Evolutionary conservation across 2,113 vertebrate genomes (phyloP), one percentile per base, ranked within the genome.

Genomic region (Phalacrocorax carbo): DNA sequence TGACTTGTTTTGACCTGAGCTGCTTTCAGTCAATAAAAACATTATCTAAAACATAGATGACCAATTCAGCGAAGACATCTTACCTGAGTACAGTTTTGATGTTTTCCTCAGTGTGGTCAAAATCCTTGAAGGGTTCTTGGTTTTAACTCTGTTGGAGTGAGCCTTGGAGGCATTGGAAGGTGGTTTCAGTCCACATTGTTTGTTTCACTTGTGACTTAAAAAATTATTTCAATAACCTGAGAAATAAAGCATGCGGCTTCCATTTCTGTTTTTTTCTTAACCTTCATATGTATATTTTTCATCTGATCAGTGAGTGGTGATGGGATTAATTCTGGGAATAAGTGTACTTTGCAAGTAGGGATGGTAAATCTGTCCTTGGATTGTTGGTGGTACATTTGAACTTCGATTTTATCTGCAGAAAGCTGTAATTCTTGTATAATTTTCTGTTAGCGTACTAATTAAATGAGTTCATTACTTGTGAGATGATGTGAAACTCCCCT

Each of bases 271-370:
- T 51, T 51, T 44, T 48, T 62, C 12, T 82, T 13, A 46, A 17
- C 9, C 3, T 66, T 81, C 1, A 0, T 36, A 4, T 3, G 14
- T 12, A 0, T 29, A 16, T 34, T 60, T 13, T 9, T 2, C 13
- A 17, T 88, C 8, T 55, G 8, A n/a, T 58, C n/a, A 29, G 2
- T 42, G 10, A 26, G 13, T 70, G 14, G 7, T 68, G 32, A 23
- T 49, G 23, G 32, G 40, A 27, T 66, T 29, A 68, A 15, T 51
- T 81, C 7, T 55, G 9, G 15, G 13, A 60, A 51, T 46, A 52
- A 7, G 7, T 38, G 12, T 26, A 29, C 4, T 49, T 49, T 78
- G 2, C 10, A 5, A 26, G 19, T 15, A 15, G 2, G 14, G 16
- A 32, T 49, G 32, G 19, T 44, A 70, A 66, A 19, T 60, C 11